Base-by-base conservation (phyloP, 2,888 invertebrate genomes). In the Stegana nigrithorax region DNA sequence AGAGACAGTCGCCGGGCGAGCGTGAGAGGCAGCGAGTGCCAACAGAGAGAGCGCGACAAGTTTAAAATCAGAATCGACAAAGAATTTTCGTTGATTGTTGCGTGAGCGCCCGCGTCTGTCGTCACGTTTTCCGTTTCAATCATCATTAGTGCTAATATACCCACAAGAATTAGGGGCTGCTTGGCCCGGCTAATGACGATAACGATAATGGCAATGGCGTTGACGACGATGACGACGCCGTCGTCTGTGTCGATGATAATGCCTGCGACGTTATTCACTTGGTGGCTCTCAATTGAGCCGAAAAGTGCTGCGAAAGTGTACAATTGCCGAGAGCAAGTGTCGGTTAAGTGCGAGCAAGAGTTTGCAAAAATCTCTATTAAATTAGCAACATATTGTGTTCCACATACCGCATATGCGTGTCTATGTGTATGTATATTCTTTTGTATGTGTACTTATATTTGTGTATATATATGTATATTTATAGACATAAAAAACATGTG, bases 81-180 rank as follows among this genome's bases (percentile, higher is more conserved):
- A 71, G 72, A 70, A 80, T 77, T 67, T 66, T 21, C 12, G 12
- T 53, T 53, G 45, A 23, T 23, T 47, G 7, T 47, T 53, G 10
- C 19, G 32, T 29, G 29, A 29, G 27, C 27, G 47, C n/a, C 47
- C n/a, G n/a, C n/a, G n/a, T n/a, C n/a, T n/a, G n/a, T 27, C 75
- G 73, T 74, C 75, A 78, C 79, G 79, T 75, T 77, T 75, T 67
- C 68, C 85, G 83, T 85, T 85, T 85, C 85, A 85, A 85, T 85
- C 85, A 85, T 85, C 85, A 85, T 85, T 85, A 85, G 83, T 70
- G 79, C 84, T 85, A 85, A 85, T 85, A 85, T 85, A 85, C 85
- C 85, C 86, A 83, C 85, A 85, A 83, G 83, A 84, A 84, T 84
- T 84, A 83, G 78, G 82, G 74, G 74, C 70, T 44, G 36, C 23